Evolutionary conservation across 30 jellyfish, hydroid and myxozoan species (phyloP).

Genomic region (Morbakka virulenta): DNA sequence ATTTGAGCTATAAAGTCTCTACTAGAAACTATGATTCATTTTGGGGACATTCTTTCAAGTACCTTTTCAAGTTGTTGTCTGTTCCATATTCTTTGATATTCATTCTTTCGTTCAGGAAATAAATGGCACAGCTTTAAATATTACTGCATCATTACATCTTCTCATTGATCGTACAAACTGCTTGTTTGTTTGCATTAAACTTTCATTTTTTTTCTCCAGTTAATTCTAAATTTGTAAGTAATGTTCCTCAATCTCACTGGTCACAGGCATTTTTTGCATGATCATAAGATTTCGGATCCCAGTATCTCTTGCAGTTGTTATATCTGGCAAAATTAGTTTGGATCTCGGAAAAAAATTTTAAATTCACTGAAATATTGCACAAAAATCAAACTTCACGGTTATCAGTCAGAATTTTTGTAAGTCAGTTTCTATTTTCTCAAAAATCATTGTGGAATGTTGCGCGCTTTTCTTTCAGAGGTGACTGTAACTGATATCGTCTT

Average conservation of each 20-base stretch:
- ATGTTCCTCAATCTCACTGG: slow-evolving; percentile 18
- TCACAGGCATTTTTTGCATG: slow-evolving; percentile 28
- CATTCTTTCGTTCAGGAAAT: too few relatives aligned
- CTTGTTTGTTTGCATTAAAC: too few relatives aligned
- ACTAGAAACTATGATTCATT: too few relatives aligned
- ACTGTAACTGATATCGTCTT: slow-evolving; percentile 21
- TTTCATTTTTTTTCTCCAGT: background rate
- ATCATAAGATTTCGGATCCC: slow-evolving; percentile 15
- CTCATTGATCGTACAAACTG: too few relatives aligned
- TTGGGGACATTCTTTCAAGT: too few relatives aligned
- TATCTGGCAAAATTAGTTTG: slow-evolving; percentile 28
- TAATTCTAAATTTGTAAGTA: too few relatives aligned
- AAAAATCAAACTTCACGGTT: slow-evolving; percentile 16
- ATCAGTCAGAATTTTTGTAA: slow-evolving; percentile 42
- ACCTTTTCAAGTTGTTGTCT: background rate
- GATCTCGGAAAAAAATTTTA: slow-evolving; percentile 5
- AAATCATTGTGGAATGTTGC: slow-evolving; percentile 42
- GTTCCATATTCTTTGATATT: too few relatives aligned
- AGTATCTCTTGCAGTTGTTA: slow-evolving; percentile 8
- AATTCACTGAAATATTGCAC: slow-evolving; percentile 33
- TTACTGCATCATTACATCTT: too few relatives aligned
- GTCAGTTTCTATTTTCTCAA: slow-evolving; percentile 26
- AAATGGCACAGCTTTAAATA: too few relatives aligned
- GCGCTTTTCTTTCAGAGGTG: slow-evolving; percentile 29
- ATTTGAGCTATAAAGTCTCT: slow-evolving; percentile 28